Conservation (phyloP, 2,113 vertebrate species). For the Podarcis raffonei region DNA sequence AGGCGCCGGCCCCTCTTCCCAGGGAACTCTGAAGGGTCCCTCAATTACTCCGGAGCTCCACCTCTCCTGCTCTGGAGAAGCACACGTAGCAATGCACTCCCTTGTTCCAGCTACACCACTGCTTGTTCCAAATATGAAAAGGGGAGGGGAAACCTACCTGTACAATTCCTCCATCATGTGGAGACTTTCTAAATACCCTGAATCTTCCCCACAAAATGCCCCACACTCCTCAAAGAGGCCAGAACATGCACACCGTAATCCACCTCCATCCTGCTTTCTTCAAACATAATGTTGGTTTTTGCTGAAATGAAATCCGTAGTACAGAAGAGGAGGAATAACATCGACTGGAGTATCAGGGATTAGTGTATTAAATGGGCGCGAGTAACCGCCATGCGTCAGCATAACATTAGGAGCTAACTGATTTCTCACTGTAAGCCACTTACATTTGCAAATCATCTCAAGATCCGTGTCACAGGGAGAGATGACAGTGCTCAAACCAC, state of each 20-base stretch:
- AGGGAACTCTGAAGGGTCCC: too few relatives aligned
- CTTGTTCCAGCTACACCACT: not conserved
- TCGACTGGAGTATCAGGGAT: conserved; percentile 65
- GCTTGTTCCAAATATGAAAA: not conserved
- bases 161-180: not conserved
- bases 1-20: too few relatives aligned
- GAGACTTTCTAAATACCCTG: not conserved
- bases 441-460: conserved; percentile 69
- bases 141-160: fast-evolving
- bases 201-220: conserved; percentile 15
- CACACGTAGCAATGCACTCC: not conserved
- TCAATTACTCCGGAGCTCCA: not conserved
- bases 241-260: conserved; percentile 20
- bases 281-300: conserved; percentile 56
- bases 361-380: conserved; percentile 71
- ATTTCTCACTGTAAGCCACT: conserved; percentile 49
- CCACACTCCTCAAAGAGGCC: not conserved
- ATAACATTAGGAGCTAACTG: conserved; percentile 71
- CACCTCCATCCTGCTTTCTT: conserved; percentile 40
- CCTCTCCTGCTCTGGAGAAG: not conserved
- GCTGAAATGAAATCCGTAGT: conserved; percentile 55
- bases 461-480: conserved; percentile 62
- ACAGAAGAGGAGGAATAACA: conserved; percentile 43
- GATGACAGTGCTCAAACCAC: conserved; percentile 66
- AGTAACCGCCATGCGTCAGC: conserved; percentile 70